Evolutionary conservation across 2,797 vertebrate species (phyloP), one percentile per base, ranked within the genome.

Genomic region (Lepilemur ruficaudatus): DNA sequence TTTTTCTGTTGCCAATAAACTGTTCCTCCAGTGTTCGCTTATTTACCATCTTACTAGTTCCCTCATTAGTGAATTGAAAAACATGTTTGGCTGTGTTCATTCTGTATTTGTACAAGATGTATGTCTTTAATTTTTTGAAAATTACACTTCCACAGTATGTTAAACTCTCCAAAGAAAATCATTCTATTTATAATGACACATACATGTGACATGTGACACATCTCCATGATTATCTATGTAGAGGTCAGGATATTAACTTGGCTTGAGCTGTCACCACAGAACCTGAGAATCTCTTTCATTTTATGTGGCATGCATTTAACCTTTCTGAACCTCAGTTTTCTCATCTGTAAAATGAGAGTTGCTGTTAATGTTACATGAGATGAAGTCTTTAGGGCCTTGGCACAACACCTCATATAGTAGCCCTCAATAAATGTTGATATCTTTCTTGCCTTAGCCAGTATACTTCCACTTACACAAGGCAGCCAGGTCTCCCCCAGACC

Each of bases 1-100:
- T 50, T 92, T 50, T 84, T 76, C 85, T 69, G 70, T 90, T 91
- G n/a, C 81, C 63, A 94, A 35, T 65, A 46, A 92, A 41, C 69
- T 63, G 43, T 75, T 79, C 46, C n/a, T 79, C 55, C 70, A 78
- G 69, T 80, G 65, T 83, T 81, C 70, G 73, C 7, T 67, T 35
- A 63, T 67, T 87, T 79, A 59, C 48, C 55, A 28, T 86, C 92
- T 87, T 80, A 48, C 43, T 72, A 83, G 76, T 92, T 92, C 69
- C 55, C 46, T 92, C 38, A 57, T 89, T 92, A 86, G 69, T 88
- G 73, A 89, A 89, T 22, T 63, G 25, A 95, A 57, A 43, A 85
- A 55, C 46, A 30, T 69, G 17, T 83, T 79, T 94, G 63, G 65
- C 55, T 46, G 43, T 83, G 18, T 94, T 88, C 38, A 67, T 79